Base-by-base conservation (phyloP, 2,888 invertebrate species). In the Athalia rosae region DNA sequence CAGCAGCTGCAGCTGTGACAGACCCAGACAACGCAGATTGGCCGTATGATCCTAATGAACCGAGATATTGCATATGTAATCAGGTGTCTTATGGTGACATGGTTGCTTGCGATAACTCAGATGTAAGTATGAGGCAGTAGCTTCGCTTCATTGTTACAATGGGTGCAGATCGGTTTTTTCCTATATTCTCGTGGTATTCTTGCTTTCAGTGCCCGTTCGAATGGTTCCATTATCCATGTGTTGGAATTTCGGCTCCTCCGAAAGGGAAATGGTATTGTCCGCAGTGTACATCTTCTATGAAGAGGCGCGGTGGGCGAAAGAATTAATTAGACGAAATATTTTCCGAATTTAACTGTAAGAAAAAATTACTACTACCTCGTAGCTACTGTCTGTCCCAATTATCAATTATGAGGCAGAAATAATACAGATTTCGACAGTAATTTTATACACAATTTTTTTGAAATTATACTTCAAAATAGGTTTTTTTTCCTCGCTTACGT, bases 251-350 rank as follows among this genome's bases (percentile, higher is more conserved):
- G 0, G 96, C 97, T 77, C 97, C 98, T 62, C 99, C 99, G 0
- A 98, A 98, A 90, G 98, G 99, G 77, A 99, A 99, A 90, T 99
- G 99, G 99, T 99, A 96, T 90, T 99, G 99, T 90, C 98, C 98
- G 0, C 97, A 97, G 87, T 99, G 99, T 90, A 95, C 95, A 77
- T 93, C 94, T 81, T 95, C 95, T 79, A 96, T 97, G 95, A 95
- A 96, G 81, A 93, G 97, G 82, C 93, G 96, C 79, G 94, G 96
- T 62, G 94, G 95, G 86, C 93, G 96, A 83, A 96, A 96, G 91
- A 95, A 95, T 90, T 95, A 90, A 92, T 83, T 81, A 76, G 84
- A 79, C 82, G 85, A n/a, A 84, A 86, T 85, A 84, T 85, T 84
- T 83, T 86, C 61, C 61, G 9, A 77, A 80, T 82, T 79, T 78